These are phyloP conservation scores for Peromyscus leucopus DNA, from an alignment of 2,113 vertebrate species.

Conservation along the genomic window DNA sequence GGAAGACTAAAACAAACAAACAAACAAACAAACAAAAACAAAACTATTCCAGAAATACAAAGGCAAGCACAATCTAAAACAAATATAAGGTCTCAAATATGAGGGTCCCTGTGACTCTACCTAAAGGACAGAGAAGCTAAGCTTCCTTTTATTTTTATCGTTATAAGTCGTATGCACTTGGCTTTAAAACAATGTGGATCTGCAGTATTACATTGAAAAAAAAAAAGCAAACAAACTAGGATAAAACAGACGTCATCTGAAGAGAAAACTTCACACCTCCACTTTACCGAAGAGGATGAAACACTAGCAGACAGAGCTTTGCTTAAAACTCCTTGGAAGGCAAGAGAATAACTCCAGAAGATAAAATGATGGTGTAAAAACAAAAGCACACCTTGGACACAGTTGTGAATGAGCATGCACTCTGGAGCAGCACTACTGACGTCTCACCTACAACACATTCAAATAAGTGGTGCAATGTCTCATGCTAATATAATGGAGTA, in stretches of 20 bases:
- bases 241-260: not conserved
- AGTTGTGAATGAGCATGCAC: not conserved
- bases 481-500: not conserved
- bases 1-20: not conserved
- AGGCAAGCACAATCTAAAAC: not conserved
- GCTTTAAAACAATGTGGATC: not conserved
- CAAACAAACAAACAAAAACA: too few species aligned
- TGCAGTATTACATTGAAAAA: not conserved
- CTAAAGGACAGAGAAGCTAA: not conserved
- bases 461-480: not conserved
- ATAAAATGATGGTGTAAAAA: not conserved
- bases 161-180: not conserved
- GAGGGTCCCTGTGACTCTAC: not conserved
- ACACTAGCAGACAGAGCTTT: not conserved
- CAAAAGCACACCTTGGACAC: not conserved
- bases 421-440: not conserved
- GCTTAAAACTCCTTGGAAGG: not conserved
- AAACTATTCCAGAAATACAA: not conserved
- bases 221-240: not conserved
- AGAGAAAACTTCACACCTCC: not conserved
- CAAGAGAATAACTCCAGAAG: not conserved
- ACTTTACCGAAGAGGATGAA: not conserved
- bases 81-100: not conserved
- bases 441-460: not conserved
- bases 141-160: not conserved